A percentile compares a stretch with the other conserved stretches of the same genome.
These are phyloP conservation scores for Dasyprocta punctata DNA, from an alignment of 2,113 vertebrate genomes.

Conservation along the genomic window DNA sequence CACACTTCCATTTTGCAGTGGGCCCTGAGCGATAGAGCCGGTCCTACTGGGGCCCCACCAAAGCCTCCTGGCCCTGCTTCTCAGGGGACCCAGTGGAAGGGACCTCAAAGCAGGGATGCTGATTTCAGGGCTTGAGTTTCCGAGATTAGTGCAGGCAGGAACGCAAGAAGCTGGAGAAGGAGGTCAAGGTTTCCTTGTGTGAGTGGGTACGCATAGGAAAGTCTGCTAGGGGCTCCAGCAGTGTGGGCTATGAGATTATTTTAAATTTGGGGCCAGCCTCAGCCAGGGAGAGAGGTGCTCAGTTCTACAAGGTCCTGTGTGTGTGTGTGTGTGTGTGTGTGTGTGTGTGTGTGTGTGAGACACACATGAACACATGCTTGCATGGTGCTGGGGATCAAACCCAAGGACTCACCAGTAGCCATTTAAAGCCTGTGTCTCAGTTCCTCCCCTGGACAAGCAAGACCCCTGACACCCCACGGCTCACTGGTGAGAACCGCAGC, in stretches of 20 bases:
- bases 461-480: neutral
- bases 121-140: neutral
- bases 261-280: neutral
- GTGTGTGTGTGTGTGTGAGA: too few species aligned
- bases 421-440: neutral
- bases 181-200: neutral
- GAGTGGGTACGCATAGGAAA: neutral
- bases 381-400: neutral
- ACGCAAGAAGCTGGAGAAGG: neutral
- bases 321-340: too few species aligned
- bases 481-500: neutral
- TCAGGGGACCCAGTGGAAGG: neutral
- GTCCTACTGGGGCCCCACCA: neutral
- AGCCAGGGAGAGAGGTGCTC: neutral
- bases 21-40: neutral
- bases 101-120: neutral
- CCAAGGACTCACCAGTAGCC: neutral
- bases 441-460: neutral
- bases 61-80: neutral
- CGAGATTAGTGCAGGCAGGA: neutral
- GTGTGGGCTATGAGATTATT: neutral
- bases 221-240: neutral
- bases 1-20: neutral
- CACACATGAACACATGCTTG: too few species aligned
- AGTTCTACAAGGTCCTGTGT: too few species aligned